Evolutionary conservation across 2,888 invertebrate genomes (phyloP).

Genomic region (Ligdia adustata): DNA sequence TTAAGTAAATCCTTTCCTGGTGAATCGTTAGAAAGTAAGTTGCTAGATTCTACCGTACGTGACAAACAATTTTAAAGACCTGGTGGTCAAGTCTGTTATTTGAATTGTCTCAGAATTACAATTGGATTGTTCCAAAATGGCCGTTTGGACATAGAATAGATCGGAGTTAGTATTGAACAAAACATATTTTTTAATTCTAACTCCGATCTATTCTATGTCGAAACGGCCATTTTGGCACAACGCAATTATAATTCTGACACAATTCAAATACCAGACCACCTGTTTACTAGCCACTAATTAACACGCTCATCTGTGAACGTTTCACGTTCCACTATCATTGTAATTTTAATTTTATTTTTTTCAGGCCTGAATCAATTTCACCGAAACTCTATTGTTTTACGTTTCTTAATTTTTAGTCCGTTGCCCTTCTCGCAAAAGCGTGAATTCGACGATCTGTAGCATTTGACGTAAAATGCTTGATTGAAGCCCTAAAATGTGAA

Average conservation of each 20-base stretch:
- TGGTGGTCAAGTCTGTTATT: no score
- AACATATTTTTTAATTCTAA: no score
- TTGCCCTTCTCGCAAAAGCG: slow-evolving; percentile 6
- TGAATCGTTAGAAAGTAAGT: slow-evolving; percentile 4
- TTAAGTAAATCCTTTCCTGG: slow-evolving; percentile 5
- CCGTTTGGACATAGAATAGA: no score
- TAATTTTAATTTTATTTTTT: slow-evolving; percentile 1
- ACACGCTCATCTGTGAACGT: slow-evolving; percentile 21
- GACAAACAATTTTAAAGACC: no score
- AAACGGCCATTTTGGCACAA: no score
- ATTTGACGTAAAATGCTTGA: slow-evolving; percentile 18
- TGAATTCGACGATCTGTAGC: slow-evolving; percentile 21
- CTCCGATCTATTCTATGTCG: no score
- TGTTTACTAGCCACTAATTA: no score
- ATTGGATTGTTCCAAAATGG: no score
- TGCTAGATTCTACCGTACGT: slow-evolving; percentile 24
- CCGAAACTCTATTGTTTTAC: slow-evolving; percentile 5
- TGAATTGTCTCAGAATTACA: no score
- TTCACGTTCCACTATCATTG: slow-evolving; percentile 11
- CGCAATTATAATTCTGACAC: no score
- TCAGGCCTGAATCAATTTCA: neutral
- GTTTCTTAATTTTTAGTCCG: slow-evolving; percentile 15
- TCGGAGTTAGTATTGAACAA: no score
- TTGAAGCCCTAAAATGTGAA: slow-evolving; percentile 6
- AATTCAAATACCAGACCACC: no score